Conservation (phyloP, 1,140 invertebrate species). For the Delia radicum region DNA sequence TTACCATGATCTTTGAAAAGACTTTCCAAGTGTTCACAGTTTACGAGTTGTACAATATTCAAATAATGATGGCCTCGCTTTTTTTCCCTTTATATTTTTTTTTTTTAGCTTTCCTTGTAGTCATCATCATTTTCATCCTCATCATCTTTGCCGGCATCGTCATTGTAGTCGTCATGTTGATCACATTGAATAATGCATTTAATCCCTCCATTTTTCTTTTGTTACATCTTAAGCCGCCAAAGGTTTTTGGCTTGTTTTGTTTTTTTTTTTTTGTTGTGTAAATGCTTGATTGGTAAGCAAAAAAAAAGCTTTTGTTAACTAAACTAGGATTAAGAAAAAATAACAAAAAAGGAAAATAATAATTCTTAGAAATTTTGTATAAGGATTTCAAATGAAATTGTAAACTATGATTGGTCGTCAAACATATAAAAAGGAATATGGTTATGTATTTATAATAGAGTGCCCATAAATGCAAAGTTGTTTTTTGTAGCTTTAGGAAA, state of each 20-base stretch:
- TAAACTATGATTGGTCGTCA: too few relatives aligned
- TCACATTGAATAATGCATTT: constrained; percentile 23
- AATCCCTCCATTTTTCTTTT: not conserved
- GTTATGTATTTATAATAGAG: too few relatives aligned
- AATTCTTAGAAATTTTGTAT: not conserved
- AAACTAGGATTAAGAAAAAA: not conserved
- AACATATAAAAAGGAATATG: too few relatives aligned
- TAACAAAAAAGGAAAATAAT: not conserved
- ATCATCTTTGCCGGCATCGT: constrained; percentile 17
- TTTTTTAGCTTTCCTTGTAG: not conserved
- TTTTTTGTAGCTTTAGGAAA: too few relatives aligned
- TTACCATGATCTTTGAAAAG: constrained; percentile 26
- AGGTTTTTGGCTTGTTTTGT: too few relatives aligned
- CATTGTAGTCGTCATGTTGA: constrained; percentile 23
- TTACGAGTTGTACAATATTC: constrained; percentile 8
- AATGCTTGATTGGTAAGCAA: not conserved
- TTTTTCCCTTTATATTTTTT: too few relatives aligned
- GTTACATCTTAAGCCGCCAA: constrained; percentile 20
- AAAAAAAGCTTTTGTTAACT: not conserved
- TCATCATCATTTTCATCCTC: not conserved
- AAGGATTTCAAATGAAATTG: not conserved
- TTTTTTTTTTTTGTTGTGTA: not conserved
- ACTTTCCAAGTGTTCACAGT: not conserved
- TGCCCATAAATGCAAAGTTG: not conserved
- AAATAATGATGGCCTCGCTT: constrained; percentile 16